Conservation (phyloP, 2,888 invertebrate genomes). For the Amphipyra berbera region DNA sequence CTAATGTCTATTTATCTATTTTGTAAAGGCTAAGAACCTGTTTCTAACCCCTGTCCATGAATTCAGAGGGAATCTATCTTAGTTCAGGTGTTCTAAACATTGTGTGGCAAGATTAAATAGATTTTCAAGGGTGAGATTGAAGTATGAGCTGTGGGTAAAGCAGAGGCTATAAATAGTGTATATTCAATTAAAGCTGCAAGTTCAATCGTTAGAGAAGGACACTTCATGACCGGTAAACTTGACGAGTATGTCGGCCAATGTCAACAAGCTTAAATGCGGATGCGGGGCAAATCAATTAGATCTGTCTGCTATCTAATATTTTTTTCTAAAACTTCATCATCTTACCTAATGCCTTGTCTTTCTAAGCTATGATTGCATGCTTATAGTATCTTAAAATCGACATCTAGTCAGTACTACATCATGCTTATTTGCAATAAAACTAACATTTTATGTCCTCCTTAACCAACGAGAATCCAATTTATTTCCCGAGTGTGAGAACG, state of each 20-base stretch:
- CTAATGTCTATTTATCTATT: constrained; percentile 79
- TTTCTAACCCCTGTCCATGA: constrained; percentile 68
- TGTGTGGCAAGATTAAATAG: constrained; percentile 50
- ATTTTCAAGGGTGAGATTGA: constrained; percentile 47
- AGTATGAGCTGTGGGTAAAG: constrained; percentile 21
- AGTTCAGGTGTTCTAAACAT: constrained; percentile 67
- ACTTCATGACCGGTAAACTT: background rate
- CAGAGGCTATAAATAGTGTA: constrained; percentile 6
- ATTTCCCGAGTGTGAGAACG: constrained; percentile 51
- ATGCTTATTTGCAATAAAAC: constrained; percentile 19
- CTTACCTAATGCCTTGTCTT: background rate
- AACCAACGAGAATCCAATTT: constrained; percentile 44
- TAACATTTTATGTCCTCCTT: constrained; percentile 15
- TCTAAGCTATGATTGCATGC: background rate
- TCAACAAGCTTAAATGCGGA: too few relatives aligned
- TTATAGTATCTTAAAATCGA: background rate
- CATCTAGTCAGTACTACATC: background rate
- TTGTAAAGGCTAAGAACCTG: constrained; percentile 80
- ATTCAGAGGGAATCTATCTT: constrained; percentile 61
- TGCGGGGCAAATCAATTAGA: background rate
- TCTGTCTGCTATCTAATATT: background rate
- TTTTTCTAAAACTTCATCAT: constrained; percentile 1
- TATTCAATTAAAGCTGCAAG: constrained; percentile 1
- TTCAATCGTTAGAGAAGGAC: background rate
- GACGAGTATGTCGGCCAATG: constrained; percentile 6